Evolutionary conservation across 2,888 invertebrate genomes (phyloP).

Genomic region (Tholera decimalis): DNA sequence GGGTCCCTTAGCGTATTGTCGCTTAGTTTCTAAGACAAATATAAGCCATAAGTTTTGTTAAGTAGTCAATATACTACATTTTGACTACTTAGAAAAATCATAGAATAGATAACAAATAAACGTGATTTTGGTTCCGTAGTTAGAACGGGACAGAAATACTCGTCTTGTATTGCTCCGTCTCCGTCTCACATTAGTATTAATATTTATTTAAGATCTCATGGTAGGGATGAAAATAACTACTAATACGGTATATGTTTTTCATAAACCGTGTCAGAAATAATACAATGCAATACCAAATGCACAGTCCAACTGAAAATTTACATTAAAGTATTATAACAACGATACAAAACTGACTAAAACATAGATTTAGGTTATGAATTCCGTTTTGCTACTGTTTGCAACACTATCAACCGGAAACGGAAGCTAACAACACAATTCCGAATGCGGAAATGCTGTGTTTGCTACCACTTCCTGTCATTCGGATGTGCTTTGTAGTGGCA

Average conservation of each 20-base stretch:
- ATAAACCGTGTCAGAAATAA: background rate
- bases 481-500: constrained; percentile 61
- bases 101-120: too few species aligned
- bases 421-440: constrained; percentile 68
- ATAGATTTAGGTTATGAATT: constrained; percentile 60
- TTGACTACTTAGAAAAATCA: too few species aligned
- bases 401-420: constrained; percentile 68
- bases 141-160: too few species aligned
- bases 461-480: constrained; percentile 68
- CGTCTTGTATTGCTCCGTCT: too few species aligned
- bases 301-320: constrained; percentile 47
- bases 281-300: constrained; percentile 13
- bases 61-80: too few species aligned
- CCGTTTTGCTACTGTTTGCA: constrained; percentile 51
- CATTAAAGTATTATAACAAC: constrained; percentile 54
- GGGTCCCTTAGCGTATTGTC: too few species aligned
- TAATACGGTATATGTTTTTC: background rate
- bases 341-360: constrained; percentile 54
- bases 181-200: too few species aligned
- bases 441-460: constrained; percentile 69
- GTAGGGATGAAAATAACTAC: too few species aligned
- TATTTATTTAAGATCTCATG: too few species aligned
- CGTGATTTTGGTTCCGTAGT: too few species aligned
- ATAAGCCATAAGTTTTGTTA: too few species aligned
- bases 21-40: too few species aligned